A percentile compares a stretch with the other conserved stretches of the same genome.
These are phyloP conservation scores for Sebastolobus alascanus DNA, from an alignment of 2,797 vertebrate species.

Conservation along the genomic window DNA sequence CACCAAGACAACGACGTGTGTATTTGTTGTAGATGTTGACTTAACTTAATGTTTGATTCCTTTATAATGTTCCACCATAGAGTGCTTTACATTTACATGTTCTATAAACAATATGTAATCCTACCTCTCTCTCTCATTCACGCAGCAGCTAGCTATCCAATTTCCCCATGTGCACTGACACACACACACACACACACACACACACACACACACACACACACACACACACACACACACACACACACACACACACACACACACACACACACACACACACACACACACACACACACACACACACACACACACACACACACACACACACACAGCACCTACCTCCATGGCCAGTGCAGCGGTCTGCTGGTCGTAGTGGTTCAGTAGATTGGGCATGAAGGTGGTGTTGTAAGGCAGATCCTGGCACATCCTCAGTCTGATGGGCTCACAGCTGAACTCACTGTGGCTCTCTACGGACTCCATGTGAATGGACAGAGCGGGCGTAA, in stretches of 20 bases:
- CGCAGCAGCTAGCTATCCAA: constrained; percentile 25
- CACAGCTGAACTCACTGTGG: constrained; percentile 96
- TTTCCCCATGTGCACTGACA: constrained; percentile 20
- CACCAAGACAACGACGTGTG: constrained; percentile 11
- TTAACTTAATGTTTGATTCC: not conserved
- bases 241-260: too few species aligned
- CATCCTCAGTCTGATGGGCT: constrained; percentile 96
- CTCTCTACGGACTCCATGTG: constrained; percentile 83
- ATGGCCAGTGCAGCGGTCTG: constrained; percentile 96
- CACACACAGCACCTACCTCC: constrained; percentile 90
- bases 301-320: too few species aligned
- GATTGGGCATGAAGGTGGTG: constrained; percentile 98
- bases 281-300: too few species aligned
- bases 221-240: constrained; percentile 29
- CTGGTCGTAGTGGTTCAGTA: constrained; percentile 98
- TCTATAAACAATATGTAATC: constrained; percentile 16
- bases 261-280: too few species aligned
- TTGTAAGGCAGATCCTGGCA: constrained; percentile 99
- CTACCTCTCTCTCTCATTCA: constrained; percentile 5
- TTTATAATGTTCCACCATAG: not conserved
- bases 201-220: constrained; percentile 17
- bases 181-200: constrained; percentile 6
- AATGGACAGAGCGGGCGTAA: constrained; percentile 69
- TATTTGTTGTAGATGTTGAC: not conserved
- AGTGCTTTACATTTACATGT: not conserved